Evolutionary conservation across 2,888 invertebrate genomes (phyloP).

Genomic region (Pollenia angustigena): DNA sequence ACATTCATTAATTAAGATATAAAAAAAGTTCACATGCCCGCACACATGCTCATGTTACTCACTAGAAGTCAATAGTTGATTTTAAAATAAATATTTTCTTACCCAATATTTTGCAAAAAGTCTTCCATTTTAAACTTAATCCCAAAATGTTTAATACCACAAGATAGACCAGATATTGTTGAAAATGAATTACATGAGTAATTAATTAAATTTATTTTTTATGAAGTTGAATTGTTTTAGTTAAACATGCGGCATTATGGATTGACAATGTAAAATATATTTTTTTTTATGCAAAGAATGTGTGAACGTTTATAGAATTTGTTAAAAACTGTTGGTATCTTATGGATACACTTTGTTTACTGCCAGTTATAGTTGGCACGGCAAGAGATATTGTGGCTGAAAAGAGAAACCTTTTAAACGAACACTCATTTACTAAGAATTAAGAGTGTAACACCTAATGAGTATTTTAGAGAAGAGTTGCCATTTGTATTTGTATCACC

Average conservation of each 20-base stretch:
- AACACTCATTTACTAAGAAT: not conserved
- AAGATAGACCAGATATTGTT: not conserved
- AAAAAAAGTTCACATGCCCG: not conserved
- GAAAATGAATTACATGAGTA: not conserved
- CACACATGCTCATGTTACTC: not conserved
- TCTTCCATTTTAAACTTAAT: constrained; percentile 49
- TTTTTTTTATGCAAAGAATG: constrained; percentile 6
- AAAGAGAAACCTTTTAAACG: constrained; percentile 34
- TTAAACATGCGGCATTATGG: constrained; percentile 46
- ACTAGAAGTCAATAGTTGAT: not conserved
- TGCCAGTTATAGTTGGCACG: constrained; percentile 43
- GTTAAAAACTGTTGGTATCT: constrained; percentile 58
- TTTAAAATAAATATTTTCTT: constrained; percentile 30
- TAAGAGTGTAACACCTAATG: not conserved
- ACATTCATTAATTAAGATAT: not conserved
- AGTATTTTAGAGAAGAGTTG: not conserved
- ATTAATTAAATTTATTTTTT: not conserved
- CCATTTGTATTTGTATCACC: not conserved
- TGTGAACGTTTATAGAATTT: constrained; percentile 32
- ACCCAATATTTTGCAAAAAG: constrained; percentile 55
- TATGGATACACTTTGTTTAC: constrained; percentile 58
- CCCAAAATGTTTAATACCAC: not conserved
- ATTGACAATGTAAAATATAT: constrained; percentile 45
- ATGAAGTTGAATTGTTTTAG: not conserved
- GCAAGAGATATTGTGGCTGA: constrained; percentile 27